Conservation (phyloP, 1,140 invertebrate species). For the Calephelis nemesis region DNA sequence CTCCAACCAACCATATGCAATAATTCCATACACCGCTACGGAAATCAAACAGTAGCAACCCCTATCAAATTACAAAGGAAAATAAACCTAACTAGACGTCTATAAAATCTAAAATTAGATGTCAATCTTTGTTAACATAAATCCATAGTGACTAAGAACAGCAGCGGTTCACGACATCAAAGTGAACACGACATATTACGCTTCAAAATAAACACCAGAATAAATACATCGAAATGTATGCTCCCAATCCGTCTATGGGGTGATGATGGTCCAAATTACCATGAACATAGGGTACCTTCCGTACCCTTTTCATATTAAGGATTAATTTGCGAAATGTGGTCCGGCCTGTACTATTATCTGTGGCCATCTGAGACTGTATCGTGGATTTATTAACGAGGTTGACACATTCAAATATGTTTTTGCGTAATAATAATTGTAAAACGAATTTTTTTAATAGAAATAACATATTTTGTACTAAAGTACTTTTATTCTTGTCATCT, state of each 20-base stretch:
- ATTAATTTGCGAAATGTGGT: slow-evolving; percentile 60
- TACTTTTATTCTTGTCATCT: too few species aligned
- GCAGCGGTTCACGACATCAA: slow-evolving; percentile 78
- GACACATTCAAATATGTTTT: too few species aligned
- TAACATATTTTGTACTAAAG: too few species aligned
- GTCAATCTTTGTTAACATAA: slow-evolving; percentile 63
- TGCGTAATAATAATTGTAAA: too few species aligned
- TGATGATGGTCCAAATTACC: slow-evolving; percentile 74
- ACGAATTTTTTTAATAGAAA: too few species aligned
- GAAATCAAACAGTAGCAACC: slow-evolving; percentile 44
- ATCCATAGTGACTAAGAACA: slow-evolving; percentile 74
- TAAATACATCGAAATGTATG: slow-evolving; percentile 77
- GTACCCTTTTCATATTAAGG: slow-evolving; percentile 67
- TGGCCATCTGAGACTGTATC: too few species aligned
- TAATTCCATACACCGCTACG: slow-evolving; percentile 59
- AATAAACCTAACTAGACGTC: slow-evolving; percentile 64
- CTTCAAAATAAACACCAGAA: slow-evolving; percentile 77
- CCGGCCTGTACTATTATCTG: not conserved
- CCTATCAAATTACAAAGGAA: slow-evolving; percentile 61
- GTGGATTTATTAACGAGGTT: too few species aligned
- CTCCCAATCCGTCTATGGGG: slow-evolving; percentile 67
- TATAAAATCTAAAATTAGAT: slow-evolving; percentile 71
- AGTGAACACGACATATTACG: slow-evolving; percentile 78
- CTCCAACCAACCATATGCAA: slow-evolving; percentile 77
- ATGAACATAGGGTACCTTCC: slow-evolving; percentile 63